These are phyloP conservation scores for Drosophila nigrodunni DNA, from an alignment of 1,140 invertebrate species.

Conservation along the genomic window DNA sequence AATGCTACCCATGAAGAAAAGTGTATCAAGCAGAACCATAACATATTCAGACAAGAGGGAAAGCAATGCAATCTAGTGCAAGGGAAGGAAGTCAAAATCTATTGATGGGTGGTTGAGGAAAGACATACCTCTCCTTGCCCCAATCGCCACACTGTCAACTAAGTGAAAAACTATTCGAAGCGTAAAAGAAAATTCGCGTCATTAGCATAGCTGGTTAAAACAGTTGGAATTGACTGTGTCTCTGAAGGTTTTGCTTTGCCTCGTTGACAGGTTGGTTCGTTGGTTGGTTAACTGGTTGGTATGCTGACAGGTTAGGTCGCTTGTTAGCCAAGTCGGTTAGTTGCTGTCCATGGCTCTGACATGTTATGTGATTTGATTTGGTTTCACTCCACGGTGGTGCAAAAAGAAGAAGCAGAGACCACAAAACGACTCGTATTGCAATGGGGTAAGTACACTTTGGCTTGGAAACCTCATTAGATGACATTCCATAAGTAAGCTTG, in stretches of 20 bases:
- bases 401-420: neutral
- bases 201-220: conserved; percentile 65
- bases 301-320: conserved; percentile 13
- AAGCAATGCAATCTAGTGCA: neutral
- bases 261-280: conserved; percentile 4
- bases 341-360: conserved; percentile 25
- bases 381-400: conserved; percentile 45
- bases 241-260: conserved; percentile 32
- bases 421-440: conserved; percentile 1
- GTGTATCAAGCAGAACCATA: neutral
- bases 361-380: conserved; percentile 80
- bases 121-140: conserved; percentile 10
- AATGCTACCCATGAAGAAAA: neutral
- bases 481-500: conserved; percentile 67
- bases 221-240: conserved; percentile 54
- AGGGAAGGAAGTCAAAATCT: neutral
- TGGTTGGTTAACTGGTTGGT: neutral
- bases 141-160: neutral
- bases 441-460: conserved; percentile 68
- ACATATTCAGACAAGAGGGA: neutral
- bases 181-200: conserved; percentile 68
- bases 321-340: conserved; percentile 24
- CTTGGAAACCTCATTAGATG: conserved; percentile 72
- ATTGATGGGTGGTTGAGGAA: conserved; percentile 1
- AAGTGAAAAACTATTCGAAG: conserved; percentile 1